These are phyloP conservation scores for Xylocampa areola DNA, from an alignment of 2,888 invertebrate genomes.

Conservation along the genomic window DNA sequence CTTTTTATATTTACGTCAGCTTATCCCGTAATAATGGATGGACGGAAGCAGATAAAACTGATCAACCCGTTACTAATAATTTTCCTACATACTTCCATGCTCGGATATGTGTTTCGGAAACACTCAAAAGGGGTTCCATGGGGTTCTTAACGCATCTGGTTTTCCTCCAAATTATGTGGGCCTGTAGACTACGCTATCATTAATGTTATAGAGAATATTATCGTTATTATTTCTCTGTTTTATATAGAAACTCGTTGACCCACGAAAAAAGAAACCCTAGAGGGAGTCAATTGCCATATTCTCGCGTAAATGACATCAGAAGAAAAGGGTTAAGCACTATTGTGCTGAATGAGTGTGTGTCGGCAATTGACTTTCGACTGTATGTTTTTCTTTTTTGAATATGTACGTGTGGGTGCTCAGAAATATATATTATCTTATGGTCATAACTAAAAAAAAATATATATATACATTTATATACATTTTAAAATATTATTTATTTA, in stretches of 20 bases:
- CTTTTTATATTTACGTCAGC: too few species aligned
- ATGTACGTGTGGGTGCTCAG: too few species aligned
- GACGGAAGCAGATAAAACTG: constrained; percentile 11
- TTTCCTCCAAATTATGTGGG: not conserved
- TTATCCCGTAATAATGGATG: constrained; percentile 1
- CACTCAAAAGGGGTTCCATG: constrained; percentile 4
- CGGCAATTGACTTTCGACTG: too few species aligned
- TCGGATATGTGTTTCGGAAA: constrained; percentile 12
- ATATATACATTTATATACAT: too few species aligned
- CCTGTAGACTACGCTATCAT: not conserved
- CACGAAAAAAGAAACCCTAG: not conserved
- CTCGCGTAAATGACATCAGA: too few species aligned
- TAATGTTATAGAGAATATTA: not conserved
- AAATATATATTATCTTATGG: too few species aligned
- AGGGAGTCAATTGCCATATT: too few species aligned
- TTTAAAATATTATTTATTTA: too few species aligned
- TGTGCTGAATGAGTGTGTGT: not conserved
- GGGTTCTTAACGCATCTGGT: constrained; percentile 6
- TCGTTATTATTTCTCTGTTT: not conserved
- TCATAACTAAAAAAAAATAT: too few species aligned
- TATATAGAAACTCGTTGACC: not conserved
- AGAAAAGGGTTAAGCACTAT: not conserved
- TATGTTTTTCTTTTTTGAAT: too few species aligned
- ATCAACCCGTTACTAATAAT: constrained; percentile 28
- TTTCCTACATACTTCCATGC: constrained; percentile 16